phyloP scores from a whole-genome alignment of 2,888 invertebrate genomes.

The Drosophila pegasa region DNA sequence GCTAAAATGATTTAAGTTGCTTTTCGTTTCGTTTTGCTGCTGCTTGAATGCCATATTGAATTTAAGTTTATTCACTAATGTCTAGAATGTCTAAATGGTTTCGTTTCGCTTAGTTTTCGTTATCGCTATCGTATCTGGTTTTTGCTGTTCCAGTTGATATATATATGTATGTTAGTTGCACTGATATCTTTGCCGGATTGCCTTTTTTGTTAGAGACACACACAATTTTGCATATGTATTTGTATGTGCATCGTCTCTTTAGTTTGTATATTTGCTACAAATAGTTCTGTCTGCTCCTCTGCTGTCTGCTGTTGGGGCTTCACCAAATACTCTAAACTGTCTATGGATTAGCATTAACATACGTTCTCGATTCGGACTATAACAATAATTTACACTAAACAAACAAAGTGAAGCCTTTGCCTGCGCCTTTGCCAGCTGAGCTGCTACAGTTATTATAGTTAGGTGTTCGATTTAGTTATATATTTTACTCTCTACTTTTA shows the following conservation, averaged over 20 bases:
- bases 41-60: constrained; percentile 20
- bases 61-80: constrained; percentile 44
- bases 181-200: constrained; percentile 60
- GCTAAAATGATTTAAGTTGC: constrained; percentile 68
- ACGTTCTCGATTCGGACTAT: constrained; percentile 53
- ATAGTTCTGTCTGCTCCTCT: constrained; percentile 39
- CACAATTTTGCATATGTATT: constrained; percentile 6
- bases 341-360: constrained; percentile 48
- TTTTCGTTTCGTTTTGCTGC: constrained; percentile 19
- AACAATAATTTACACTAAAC: constrained; percentile 73
- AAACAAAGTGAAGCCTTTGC: constrained; percentile 68
- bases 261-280: constrained; percentile 48
- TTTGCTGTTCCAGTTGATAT: constrained; percentile 56
- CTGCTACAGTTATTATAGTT: constrained; percentile 29
- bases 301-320: neutral
- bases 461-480: constrained; percentile 25
- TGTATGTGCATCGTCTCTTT: constrained; percentile 21
- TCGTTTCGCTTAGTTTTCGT: constrained; percentile 33
- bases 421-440: constrained; percentile 7
- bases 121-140: constrained; percentile 4
- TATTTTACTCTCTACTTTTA: constrained; percentile 39
- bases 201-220: constrained; percentile 23
- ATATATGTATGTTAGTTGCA: constrained; percentile 63
- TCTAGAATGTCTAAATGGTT: constrained; percentile 25
- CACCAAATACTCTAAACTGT: constrained; percentile 32